A percentile compares a stretch with the other conserved stretches of the same genome.
These are phyloP conservation scores for Drosophila bipectinata DNA, from an alignment of 1,140 invertebrate genomes.

Conservation along the genomic window DNA sequence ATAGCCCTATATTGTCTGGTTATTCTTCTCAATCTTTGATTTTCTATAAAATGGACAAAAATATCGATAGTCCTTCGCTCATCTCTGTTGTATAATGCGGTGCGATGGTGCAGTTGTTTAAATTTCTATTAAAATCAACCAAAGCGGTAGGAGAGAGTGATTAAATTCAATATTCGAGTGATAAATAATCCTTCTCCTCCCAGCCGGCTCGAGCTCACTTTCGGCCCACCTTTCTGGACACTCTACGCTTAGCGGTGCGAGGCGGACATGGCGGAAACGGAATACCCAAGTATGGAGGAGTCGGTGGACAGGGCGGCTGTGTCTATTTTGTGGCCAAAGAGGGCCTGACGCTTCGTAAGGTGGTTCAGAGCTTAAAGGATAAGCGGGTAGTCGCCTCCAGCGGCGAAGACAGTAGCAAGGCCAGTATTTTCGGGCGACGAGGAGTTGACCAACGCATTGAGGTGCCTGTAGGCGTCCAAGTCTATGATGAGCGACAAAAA, in stretches of 20 bases:
- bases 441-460: constrained; percentile 89
- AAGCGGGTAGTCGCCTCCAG: constrained; percentile 87
- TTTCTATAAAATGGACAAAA: not conserved
- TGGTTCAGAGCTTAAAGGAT: constrained; percentile 84
- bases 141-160: constrained; percentile 52
- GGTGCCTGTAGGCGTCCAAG: constrained; percentile 91
- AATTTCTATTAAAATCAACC: constrained; percentile 68
- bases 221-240: constrained; percentile 88
- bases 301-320: constrained; percentile 94
- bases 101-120: constrained; percentile 77
- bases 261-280: constrained; percentile 92
- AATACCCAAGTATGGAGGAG: constrained; percentile 90
- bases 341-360: constrained; percentile 85
- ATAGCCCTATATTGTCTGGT: no score
- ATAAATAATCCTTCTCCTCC: not conserved
- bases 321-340: constrained; percentile 90
- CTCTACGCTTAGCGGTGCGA: constrained; percentile 88
- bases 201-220: constrained; percentile 71
- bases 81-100: constrained; percentile 30
- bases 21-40: no score
- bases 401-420: constrained; percentile 89
- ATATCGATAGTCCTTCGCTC: not conserved
- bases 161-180: not conserved
- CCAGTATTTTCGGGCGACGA: constrained; percentile 89
- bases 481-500: constrained; percentile 87